phyloP scores from a whole-genome alignment of 2,888 invertebrate genomes.

The Scaptomyza caliginosa region DNA sequence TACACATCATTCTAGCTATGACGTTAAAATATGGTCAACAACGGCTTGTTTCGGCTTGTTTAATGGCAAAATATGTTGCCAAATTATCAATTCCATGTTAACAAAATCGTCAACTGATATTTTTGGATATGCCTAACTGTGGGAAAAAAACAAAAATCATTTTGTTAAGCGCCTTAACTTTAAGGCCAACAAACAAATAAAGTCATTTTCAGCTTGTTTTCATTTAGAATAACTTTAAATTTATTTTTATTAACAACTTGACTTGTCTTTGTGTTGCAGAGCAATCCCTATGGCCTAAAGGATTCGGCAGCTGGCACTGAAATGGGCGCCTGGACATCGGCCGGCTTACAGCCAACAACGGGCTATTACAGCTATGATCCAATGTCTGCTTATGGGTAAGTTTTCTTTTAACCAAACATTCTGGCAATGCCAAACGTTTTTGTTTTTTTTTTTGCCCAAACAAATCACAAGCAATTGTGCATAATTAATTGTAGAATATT shows the following conservation, averaged over 20 bases:
- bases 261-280: constrained; percentile 86
- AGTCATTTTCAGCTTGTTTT: not conserved
- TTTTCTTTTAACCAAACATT: not conserved
- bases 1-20: constrained; percentile 43
- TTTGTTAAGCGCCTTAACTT: constrained; percentile 30
- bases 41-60: constrained; percentile 59
- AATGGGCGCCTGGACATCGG: constrained; percentile 96
- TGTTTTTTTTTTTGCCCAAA: not conserved
- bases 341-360: constrained; percentile 94
- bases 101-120: constrained; percentile 69
- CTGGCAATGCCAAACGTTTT: not conserved
- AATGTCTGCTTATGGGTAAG: constrained; percentile 96
- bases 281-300: constrained; percentile 95
- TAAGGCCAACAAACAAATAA: constrained; percentile 15
- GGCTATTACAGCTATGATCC: constrained; percentile 97
- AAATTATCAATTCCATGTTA: constrained; percentile 80
- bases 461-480: constrained; percentile 60
- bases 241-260: not conserved
- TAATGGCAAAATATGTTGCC: constrained; percentile 75
- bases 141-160: constrained; percentile 77
- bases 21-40: constrained; percentile 64
- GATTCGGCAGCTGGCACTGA: constrained; percentile 92
- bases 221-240: not conserved
- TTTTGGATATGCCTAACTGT: constrained; percentile 48
- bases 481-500: constrained; percentile 81